Evolutionary conservation across 2,797 vertebrate species (phyloP).

Genomic region (Acomys russatus): DNA sequence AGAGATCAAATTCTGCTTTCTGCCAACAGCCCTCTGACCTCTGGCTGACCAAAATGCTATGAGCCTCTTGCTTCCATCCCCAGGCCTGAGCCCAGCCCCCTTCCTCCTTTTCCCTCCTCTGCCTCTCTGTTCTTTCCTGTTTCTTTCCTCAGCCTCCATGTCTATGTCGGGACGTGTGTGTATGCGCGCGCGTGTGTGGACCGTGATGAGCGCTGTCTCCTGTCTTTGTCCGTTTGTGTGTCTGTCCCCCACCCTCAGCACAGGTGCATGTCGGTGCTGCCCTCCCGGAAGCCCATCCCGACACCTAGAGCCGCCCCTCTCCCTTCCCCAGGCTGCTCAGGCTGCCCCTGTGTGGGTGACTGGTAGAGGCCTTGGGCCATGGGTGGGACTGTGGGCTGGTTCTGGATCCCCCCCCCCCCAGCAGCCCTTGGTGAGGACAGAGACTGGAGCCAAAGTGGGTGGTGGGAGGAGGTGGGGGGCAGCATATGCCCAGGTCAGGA

Average conservation of each 20-base stretch:
- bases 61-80: neutral
- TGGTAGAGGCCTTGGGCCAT: constrained; percentile 57
- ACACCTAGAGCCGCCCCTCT: constrained; percentile 33
- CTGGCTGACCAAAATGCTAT: neutral
- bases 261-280: constrained; percentile 84
- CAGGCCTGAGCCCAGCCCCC: neutral
- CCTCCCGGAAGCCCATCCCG: constrained; percentile 79
- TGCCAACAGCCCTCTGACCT: constrained; percentile 37
- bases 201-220: constrained; percentile 74
- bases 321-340: constrained; percentile 58
- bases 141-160: constrained; percentile 71
- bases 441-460: constrained; percentile 36
- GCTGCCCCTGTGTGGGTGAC: neutral
- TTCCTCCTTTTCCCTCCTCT: neutral
- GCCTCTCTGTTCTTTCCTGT: neutral
- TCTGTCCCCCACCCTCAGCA: constrained; percentile 77
- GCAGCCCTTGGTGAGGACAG: constrained; percentile 39
- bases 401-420: constrained; percentile 7
- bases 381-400: constrained; percentile 52
- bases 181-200: constrained; percentile 76
- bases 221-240: constrained; percentile 80
- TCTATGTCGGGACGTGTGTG: constrained; percentile 81
- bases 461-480: constrained; percentile 55
- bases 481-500: rapidly evolving
- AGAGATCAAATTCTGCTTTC: constrained; percentile 63